A percentile compares a stretch with the other conserved stretches of the same genome.
Evolutionary conservation across 2,113 vertebrate genomes (phyloP).

Genomic region (Spizaetus ornatus): DNA sequence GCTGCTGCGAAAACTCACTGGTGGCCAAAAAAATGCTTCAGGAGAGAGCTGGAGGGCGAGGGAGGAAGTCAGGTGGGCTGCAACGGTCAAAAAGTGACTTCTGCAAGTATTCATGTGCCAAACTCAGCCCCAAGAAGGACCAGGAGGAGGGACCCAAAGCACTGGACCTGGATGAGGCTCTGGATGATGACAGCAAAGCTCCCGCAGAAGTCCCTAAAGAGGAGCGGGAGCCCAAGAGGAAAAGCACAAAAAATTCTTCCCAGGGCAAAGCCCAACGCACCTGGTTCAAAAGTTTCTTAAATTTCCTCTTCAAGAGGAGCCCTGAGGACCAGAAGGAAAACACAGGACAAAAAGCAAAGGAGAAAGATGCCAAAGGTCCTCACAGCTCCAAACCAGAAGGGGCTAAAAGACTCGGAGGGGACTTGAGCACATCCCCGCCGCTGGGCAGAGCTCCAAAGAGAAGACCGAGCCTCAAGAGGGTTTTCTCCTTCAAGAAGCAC

Average conservation of each 20-base stretch:
- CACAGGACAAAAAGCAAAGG: conserved; percentile 60
- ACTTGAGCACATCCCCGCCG: neutral
- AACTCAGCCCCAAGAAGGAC: neutral
- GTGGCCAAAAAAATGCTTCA: neutral
- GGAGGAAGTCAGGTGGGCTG: neutral
- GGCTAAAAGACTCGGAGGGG: neutral
- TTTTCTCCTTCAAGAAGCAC: conserved; percentile 52
- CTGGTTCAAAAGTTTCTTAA: conserved; percentile 75
- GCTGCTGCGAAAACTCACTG: conserved; percentile 51
- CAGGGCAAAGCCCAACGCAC: conserved; percentile 51
- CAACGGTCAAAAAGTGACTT: conserved; percentile 70
- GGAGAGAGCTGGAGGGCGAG: neutral
- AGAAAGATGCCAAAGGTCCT: conserved; percentile 50
- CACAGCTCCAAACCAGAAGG: neutral
- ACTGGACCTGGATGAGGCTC: neutral
- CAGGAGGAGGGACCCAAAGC: neutral
- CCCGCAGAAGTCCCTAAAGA: neutral
- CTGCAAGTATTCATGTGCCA: neutral
- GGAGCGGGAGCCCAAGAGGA: neutral
- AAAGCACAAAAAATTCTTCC: conserved; percentile 59
- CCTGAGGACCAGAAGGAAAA: conserved; percentile 75
- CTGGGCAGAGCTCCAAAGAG: conserved; percentile 58
- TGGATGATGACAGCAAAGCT: neutral
- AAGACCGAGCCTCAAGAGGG: conserved; percentile 56
- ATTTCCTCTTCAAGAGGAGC: conserved; percentile 68